A percentile compares a stretch with the other conserved stretches of the same genome.
These are phyloP conservation scores for Ormyrus labotus DNA, from an alignment of 2,888 invertebrate species.

Conservation along the genomic window DNA sequence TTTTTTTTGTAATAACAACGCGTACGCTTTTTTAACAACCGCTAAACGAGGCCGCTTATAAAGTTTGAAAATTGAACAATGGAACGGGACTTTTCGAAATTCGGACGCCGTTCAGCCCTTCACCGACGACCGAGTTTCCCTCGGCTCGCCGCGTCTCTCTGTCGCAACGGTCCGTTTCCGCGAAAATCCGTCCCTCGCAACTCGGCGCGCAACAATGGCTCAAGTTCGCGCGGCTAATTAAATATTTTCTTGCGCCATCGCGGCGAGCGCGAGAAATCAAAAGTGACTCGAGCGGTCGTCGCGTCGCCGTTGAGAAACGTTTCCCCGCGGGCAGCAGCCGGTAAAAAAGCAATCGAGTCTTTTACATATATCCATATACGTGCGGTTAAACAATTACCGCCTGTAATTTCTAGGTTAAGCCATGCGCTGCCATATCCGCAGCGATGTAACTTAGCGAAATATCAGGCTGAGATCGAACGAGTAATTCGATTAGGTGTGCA, in stretches of 20 bases:
- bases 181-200: constrained; percentile 4
- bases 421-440: not conserved
- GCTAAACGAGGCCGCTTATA: not conserved
- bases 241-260: constrained; percentile 68
- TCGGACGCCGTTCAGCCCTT: not conserved
- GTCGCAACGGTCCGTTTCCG: constrained; percentile 13
- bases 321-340: too few relatives aligned
- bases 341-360: too few relatives aligned
- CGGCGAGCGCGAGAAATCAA: constrained; percentile 52
- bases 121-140: not conserved
- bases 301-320: not conserved
- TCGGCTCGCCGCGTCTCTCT: not conserved
- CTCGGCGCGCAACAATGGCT: constrained; percentile 65
- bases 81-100: not conserved
- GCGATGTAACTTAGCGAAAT: not conserved
- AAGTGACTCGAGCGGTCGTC: constrained; percentile 27
- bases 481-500: constrained; percentile 11
- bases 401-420: too few relatives aligned
- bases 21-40: not conserved
- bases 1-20: not conserved
- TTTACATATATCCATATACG: too few relatives aligned
- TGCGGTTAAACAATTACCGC: too few relatives aligned
- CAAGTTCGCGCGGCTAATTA: constrained; percentile 69
- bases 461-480: not conserved
- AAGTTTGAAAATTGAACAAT: too few relatives aligned